A percentile compares a stretch with the other conserved stretches of the same genome.
These are phyloP conservation scores for Aculops lycopersici DNA, from an alignment of 1,140 invertebrate genomes.

Conservation along the genomic window DNA sequence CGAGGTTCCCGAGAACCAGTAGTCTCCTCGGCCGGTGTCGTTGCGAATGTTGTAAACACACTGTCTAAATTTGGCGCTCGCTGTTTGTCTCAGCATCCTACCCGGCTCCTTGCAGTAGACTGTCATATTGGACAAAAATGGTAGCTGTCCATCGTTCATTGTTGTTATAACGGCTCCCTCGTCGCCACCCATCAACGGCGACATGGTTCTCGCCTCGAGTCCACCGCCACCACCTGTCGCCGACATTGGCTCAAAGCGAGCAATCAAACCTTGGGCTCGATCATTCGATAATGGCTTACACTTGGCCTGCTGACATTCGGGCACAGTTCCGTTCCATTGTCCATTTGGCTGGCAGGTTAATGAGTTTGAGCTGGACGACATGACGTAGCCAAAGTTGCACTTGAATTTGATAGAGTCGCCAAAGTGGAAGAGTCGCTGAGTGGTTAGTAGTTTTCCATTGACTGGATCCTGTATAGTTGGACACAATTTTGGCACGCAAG, in stretches of 20 bases:
- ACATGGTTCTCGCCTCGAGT: no score
- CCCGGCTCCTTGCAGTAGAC: slow-evolving; percentile 41
- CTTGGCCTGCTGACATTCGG: slow-evolving; percentile 63
- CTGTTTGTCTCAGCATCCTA: slow-evolving; percentile 36
- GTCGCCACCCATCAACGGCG: neutral
- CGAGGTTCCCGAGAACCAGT: slow-evolving; percentile 55
- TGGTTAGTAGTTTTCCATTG: slow-evolving; percentile 42
- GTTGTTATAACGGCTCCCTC: neutral
- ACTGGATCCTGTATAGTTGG: slow-evolving; percentile 39
- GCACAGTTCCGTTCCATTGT: slow-evolving; percentile 65
- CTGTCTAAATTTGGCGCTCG: slow-evolving; percentile 48
- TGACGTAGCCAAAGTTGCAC: slow-evolving; percentile 74
- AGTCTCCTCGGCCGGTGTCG: slow-evolving; percentile 20
- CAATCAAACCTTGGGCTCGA: slow-evolving; percentile 42
- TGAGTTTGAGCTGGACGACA: slow-evolving; percentile 30
- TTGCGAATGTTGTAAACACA: slow-evolving; percentile 74
- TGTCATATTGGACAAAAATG: slow-evolving; percentile 61
- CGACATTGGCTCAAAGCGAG: slow-evolving; percentile 14
- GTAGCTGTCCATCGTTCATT: slow-evolving; percentile 34
- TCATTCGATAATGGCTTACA: slow-evolving; percentile 62
- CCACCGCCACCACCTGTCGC: neutral
- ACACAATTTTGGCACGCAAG: slow-evolving; percentile 66
- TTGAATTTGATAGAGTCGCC: slow-evolving; percentile 64
- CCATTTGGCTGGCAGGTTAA: slow-evolving; percentile 60
- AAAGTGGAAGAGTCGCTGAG: slow-evolving; percentile 32